Base-by-base conservation (phyloP, 2,888 invertebrate species). In the Cotesia congregata region DNA sequence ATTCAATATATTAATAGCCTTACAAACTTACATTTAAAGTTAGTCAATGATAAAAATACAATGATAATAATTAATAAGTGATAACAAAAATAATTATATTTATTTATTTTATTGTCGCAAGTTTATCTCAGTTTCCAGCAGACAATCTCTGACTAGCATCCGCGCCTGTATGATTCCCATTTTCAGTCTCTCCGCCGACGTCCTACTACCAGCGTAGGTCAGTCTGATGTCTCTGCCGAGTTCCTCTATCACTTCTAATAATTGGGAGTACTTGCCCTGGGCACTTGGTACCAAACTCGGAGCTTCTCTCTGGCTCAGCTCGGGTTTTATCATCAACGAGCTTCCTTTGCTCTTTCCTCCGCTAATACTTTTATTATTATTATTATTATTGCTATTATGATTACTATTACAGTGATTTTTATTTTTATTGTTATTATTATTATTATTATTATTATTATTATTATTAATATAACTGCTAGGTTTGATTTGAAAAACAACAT, bases 221-320 rank as follows among this genome's bases (percentile, higher is more conserved):
- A 98, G 97, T 83, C 97, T 92, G 79, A 99, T 96, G 90, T 98
- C 98, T 86, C 96, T 95, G 79, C 97, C 97, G 94, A 98, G 95
- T 90, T 98, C 97, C 89, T 98, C 97, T 80, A 98, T 97, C 1
- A 97, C 96, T 3, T 95, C 94, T 85, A 98, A 89, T 67, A 98
- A 91, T 89, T 98, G 97, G 74, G 95, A 95, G 89, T 98, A 98
- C 90, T 98, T 98, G 40, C 95, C 95, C 86, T 94, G 93, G 3
- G 94, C 50, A 50, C 12, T 71, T n/a, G 78, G 70, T 12, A 78
- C 59, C 1, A 77, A 73, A 60, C 67, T 76, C 3, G 30, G 30
- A 30, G 30, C 30, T 65, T 77, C 73, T 75, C 62, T 20, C 30
- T 38, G 50, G 30, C 62, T 20, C n/a, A 30, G 50, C 20, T 38